These are phyloP conservation scores for Cyclura pinguis DNA, from an alignment of 2,797 vertebrate species.

Conservation along the genomic window DNA sequence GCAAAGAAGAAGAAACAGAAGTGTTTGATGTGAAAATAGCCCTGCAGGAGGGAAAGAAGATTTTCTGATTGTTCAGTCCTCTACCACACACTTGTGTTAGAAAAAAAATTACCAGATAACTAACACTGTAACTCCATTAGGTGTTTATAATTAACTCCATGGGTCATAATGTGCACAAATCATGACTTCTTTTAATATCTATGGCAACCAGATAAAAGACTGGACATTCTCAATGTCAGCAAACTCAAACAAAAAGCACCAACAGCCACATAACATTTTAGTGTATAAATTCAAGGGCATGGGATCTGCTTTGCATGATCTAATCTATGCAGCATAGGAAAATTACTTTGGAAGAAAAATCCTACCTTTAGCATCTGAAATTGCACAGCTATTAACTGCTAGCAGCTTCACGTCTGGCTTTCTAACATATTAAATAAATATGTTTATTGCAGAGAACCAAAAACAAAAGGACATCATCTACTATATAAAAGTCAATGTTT, in stretches of 20 bases:
- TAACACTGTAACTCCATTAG: background rate
- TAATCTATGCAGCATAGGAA: background rate
- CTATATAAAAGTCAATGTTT: too few species aligned
- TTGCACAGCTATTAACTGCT: background rate
- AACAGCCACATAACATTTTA: background rate
- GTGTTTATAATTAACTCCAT: too few species aligned
- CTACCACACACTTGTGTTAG: background rate
- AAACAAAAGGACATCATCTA: background rate
- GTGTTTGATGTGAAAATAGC: background rate
- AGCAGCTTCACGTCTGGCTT: background rate
- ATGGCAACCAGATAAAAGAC: background rate
- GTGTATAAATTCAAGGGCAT: background rate
- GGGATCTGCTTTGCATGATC: slow-evolving; percentile 8
- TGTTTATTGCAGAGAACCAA: background rate
- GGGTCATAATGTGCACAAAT: background rate
- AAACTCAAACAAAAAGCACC: background rate
- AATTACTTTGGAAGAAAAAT: background rate
- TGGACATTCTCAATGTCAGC: background rate
- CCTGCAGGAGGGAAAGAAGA: background rate
- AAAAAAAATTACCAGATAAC: background rate
- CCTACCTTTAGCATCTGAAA: slow-evolving; percentile 1
- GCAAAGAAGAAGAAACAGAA: background rate
- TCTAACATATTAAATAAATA: slow-evolving; percentile 10
- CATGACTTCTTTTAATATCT: slow-evolving; percentile 5
- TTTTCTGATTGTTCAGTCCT: background rate